Evolutionary conservation across 2,113 vertebrate genomes (phyloP).

Genomic region (Chelonoidis abingdonii): DNA sequence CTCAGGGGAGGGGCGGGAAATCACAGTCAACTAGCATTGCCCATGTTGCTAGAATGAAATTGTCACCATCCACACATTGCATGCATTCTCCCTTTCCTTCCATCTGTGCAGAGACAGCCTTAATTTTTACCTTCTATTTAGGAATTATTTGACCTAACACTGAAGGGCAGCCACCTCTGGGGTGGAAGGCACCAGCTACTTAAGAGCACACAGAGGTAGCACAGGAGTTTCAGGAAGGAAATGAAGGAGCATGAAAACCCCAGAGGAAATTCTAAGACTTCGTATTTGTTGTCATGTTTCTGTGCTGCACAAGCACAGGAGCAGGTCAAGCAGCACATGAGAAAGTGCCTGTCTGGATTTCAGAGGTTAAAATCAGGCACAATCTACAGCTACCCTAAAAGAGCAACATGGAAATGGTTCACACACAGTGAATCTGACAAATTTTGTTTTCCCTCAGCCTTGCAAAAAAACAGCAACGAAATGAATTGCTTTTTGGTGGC

Average conservation of each 20-base stretch:
- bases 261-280: fast-evolving
- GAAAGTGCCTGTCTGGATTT: background rate
- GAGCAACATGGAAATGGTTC: background rate
- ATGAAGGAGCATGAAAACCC: background rate
- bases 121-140: background rate
- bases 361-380: background rate
- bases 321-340: background rate
- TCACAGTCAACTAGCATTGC: background rate
- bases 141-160: background rate
- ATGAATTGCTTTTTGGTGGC: background rate
- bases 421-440: background rate
- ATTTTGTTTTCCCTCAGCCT: background rate
- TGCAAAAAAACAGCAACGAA: background rate
- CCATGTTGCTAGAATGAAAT: background rate
- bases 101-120: background rate
- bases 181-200: background rate
- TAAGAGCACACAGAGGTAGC: fast-evolving
- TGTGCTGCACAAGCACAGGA: background rate
- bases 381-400: background rate
- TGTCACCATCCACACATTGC: background rate
- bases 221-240: background rate
- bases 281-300: background rate
- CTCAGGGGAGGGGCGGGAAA: background rate
- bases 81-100: background rate
- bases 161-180: fast-evolving